Evolutionary conservation across 2,888 invertebrate species (phyloP).

Genomic region (Leptinotarsa haldemani): DNA sequence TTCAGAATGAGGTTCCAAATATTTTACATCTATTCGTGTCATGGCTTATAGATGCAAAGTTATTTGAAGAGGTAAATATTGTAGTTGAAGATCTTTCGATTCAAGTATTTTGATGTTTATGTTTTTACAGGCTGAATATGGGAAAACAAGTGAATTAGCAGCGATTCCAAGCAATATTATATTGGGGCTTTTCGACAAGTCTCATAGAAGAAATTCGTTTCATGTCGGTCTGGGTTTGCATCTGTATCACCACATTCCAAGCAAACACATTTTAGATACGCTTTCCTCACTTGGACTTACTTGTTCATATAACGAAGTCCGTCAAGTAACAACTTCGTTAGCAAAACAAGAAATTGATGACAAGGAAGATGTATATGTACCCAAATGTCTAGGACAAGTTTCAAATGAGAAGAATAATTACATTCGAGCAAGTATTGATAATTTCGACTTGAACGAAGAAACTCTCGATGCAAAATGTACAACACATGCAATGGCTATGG

Average conservation of each 20-base stretch:
- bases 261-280: slow-evolving; percentile 36
- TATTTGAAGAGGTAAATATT: slow-evolving; percentile 8
- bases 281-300: slow-evolving; percentile 32
- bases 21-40: slow-evolving; percentile 31
- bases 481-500: no score
- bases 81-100: not conserved
- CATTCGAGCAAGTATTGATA: no score
- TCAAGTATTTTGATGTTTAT: not conserved
- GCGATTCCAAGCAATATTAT: slow-evolving; percentile 39
- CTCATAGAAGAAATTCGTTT: slow-evolving; percentile 39
- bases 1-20: slow-evolving; percentile 33
- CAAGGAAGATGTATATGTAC: slow-evolving; percentile 22
- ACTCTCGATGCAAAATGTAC: not conserved
- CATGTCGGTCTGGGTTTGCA: slow-evolving; percentile 40
- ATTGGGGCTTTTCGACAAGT: slow-evolving; percentile 36
- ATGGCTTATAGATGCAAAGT: not conserved
- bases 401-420: not conserved
- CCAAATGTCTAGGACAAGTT: slow-evolving; percentile 25
- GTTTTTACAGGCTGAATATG: slow-evolving; percentile 23
- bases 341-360: slow-evolving; percentile 31
- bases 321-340: slow-evolving; percentile 36
- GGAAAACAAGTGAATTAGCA: slow-evolving; percentile 31
- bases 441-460: no score
- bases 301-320: slow-evolving; percentile 37
- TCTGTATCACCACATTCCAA: slow-evolving; percentile 40